These are phyloP conservation scores for Conus canariensis DNA, from an alignment of 2,888 invertebrate genomes.

Conservation along the genomic window DNA sequence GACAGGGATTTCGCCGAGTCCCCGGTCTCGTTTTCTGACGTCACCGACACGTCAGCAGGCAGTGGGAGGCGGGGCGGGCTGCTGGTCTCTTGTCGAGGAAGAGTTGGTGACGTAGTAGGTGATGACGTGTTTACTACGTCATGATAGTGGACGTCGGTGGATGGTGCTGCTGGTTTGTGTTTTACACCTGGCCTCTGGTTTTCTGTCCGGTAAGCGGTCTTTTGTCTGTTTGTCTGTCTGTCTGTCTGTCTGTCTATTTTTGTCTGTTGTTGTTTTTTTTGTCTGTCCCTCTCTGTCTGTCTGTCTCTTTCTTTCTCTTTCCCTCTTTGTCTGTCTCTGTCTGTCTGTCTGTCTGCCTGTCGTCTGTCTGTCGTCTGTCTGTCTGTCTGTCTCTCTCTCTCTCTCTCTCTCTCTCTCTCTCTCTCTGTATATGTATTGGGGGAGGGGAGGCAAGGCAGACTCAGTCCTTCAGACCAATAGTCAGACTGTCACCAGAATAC, in stretches of 20 bases:
- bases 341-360: background rate
- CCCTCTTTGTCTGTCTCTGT: background rate
- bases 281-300: background rate
- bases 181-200: background rate
- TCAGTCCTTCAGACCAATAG: too few species aligned
- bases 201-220: background rate
- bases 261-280: background rate
- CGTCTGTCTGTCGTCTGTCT: too few species aligned
- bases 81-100: background rate
- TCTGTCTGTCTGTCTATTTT: background rate
- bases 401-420: background rate
- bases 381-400: background rate
- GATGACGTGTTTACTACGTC: background rate
- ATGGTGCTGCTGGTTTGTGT: background rate
- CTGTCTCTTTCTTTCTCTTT: background rate
- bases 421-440: background rate
- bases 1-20: background rate
- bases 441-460: too few species aligned
- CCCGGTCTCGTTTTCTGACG: background rate
- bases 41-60: background rate
- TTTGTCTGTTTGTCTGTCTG: background rate
- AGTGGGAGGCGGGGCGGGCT: background rate
- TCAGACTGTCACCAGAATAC: too few species aligned
- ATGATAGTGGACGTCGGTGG: background rate
- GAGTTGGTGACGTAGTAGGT: background rate